A percentile compares a stretch with the other conserved stretches of the same genome.
Evolutionary conservation across 2,888 invertebrate genomes (phyloP).

Genomic region (Sisyra nigra): DNA sequence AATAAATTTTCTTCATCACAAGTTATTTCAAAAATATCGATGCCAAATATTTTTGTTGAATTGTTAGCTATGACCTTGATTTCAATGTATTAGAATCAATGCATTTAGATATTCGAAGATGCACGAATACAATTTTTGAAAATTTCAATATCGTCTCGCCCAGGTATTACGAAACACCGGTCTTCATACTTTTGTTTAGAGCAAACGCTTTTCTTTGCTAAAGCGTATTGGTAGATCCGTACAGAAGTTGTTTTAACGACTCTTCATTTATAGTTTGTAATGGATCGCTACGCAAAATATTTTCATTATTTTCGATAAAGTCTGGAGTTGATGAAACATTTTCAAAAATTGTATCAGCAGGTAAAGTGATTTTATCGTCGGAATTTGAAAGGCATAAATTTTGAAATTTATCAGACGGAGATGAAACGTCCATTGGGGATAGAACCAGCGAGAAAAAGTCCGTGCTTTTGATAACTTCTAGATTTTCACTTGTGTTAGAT

Average conservation of each 20-base stretch:
- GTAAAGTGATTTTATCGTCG: slow-evolving; percentile 12
- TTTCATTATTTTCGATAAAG: slow-evolving; percentile 1
- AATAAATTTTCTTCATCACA: too few species aligned
- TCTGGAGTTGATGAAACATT: slow-evolving; percentile 11
- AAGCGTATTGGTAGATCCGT: slow-evolving; percentile 18
- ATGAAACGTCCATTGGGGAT: slow-evolving; percentile 35
- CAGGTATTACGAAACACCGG: too few species aligned
- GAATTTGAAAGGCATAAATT: slow-evolving; percentile 38
- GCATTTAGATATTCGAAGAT: too few species aligned
- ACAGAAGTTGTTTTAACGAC: slow-evolving; percentile 30
- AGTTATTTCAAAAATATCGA: too few species aligned
- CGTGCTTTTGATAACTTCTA: slow-evolving; percentile 15
- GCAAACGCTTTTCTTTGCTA: too few species aligned
- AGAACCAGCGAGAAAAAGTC: slow-evolving; percentile 30
- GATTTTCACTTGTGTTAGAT: slow-evolving; percentile 5
- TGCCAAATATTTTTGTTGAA: too few species aligned
- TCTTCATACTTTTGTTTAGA: too few species aligned
- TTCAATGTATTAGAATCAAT: too few species aligned
- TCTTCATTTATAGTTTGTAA: slow-evolving; percentile 32
- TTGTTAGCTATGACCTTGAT: too few species aligned
- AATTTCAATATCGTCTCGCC: too few species aligned
- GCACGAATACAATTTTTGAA: too few species aligned
- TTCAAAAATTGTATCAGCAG: slow-evolving; percentile 11
- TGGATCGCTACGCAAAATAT: slow-evolving; percentile 10
- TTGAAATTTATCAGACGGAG: slow-evolving; percentile 47